phyloP scores from a whole-genome alignment of 2,888 invertebrate genomes.

The Siphlonurus alternatus region DNA sequence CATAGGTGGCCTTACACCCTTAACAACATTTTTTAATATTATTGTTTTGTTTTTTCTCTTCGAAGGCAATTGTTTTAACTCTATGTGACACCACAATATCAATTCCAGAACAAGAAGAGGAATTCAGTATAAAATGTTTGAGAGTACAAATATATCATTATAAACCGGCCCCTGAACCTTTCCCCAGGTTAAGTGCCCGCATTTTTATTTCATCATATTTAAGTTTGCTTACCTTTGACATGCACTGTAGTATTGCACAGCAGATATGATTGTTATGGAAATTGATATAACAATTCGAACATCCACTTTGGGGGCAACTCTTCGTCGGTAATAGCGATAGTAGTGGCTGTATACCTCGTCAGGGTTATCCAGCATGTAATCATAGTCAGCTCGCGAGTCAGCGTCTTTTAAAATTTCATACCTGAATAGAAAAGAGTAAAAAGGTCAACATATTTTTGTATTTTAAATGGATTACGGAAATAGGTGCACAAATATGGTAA shows the following conservation, averaged over 20 bases:
- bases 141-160: no score
- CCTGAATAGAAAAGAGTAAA: constrained; percentile 13
- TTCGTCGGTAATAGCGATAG: constrained; percentile 73
- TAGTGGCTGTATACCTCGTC: constrained; percentile 83
- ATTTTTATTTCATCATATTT: no score
- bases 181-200: no score
- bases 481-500: neutral
- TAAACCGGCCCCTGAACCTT: no score
- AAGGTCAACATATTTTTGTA: neutral
- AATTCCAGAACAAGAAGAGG: no score
- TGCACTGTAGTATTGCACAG: constrained; percentile 66
- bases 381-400: constrained; percentile 72
- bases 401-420: constrained; percentile 81
- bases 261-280: constrained; percentile 67
- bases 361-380: constrained; percentile 92
- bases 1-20: no score
- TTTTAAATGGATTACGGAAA: neutral
- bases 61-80: no score
- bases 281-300: constrained; percentile 72
- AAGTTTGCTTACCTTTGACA: constrained; percentile 53
- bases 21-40: no score
- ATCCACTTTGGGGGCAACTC: constrained; percentile 83
- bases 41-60: no score
- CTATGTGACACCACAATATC: no score
- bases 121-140: neutral